Evolutionary conservation across 2,113 vertebrate genomes (phyloP).

Genomic region (Malurus elegans): DNA sequence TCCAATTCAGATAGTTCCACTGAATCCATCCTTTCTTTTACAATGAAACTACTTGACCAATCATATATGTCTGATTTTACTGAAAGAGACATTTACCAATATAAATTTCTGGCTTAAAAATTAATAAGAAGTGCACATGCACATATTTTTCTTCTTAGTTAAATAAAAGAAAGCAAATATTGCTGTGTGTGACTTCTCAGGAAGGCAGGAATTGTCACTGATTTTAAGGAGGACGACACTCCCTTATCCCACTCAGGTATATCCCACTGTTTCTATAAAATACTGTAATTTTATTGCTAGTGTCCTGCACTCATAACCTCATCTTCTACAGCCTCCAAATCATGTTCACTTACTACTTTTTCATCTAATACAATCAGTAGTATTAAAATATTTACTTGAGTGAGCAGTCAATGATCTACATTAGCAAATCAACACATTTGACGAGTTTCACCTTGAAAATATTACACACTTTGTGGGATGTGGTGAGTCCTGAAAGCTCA

Average conservation of each 20-base stretch:
- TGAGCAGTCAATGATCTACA: not conserved
- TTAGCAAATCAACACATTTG: not conserved
- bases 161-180: not conserved
- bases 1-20: not conserved
- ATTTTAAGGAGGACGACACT: not conserved
- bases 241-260: not conserved
- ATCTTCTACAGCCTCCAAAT: not conserved
- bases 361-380: not conserved
- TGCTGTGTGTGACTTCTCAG: not conserved
- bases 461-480: not conserved
- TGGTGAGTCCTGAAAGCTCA: not conserved
- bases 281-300: not conserved
- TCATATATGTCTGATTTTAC: not conserved
- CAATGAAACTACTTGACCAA: not conserved
- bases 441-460: not conserved
- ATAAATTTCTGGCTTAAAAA: not conserved
- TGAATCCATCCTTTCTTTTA: not conserved
- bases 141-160: not conserved
- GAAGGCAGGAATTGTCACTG: not conserved
- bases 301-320: not conserved
- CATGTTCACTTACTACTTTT: not conserved
- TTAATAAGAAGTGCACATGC: not conserved
- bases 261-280: not conserved
- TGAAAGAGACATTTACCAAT: not conserved
- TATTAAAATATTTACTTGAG: not conserved